These are phyloP conservation scores for Atethmia centrago DNA, from an alignment of 2,888 invertebrate genomes.

Conservation along the genomic window DNA sequence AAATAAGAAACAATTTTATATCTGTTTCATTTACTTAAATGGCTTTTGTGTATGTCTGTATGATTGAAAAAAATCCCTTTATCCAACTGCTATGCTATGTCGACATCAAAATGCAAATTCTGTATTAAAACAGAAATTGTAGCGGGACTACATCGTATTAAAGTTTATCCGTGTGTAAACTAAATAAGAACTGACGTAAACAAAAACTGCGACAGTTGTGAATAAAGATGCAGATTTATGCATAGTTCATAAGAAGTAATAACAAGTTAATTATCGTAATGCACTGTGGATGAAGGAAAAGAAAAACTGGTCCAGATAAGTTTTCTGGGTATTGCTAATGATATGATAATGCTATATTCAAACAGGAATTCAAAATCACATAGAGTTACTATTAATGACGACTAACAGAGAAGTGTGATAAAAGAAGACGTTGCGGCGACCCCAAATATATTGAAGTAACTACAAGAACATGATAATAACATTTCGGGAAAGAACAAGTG, in stretches of 20 bases:
- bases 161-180: conserved; percentile 47
- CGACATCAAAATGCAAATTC: conserved; percentile 39
- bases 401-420: too few relatives aligned
- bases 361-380: neutral
- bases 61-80: neutral
- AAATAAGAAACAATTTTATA: conserved; percentile 32
- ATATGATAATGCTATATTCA: neutral
- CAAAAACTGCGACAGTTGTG: conserved; percentile 27
- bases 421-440: too few relatives aligned
- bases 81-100: neutral
- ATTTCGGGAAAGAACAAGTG: neutral
- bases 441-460: too few relatives aligned
- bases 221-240: conserved; percentile 44
- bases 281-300: neutral
- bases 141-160: conserved; percentile 19
- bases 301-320: neutral
- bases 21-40: neutral
- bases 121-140: conserved; percentile 34
- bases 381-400: too few relatives aligned
- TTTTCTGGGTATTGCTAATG: neutral
- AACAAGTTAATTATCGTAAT: conserved; percentile 18
- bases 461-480: too few relatives aligned
- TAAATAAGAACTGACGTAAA: conserved; percentile 32
- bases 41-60: neutral
- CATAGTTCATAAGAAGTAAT: conserved; percentile 20